Conservation (phyloP, 2,797 vertebrate genomes). For the Pseudomugil tenellus region DNA sequence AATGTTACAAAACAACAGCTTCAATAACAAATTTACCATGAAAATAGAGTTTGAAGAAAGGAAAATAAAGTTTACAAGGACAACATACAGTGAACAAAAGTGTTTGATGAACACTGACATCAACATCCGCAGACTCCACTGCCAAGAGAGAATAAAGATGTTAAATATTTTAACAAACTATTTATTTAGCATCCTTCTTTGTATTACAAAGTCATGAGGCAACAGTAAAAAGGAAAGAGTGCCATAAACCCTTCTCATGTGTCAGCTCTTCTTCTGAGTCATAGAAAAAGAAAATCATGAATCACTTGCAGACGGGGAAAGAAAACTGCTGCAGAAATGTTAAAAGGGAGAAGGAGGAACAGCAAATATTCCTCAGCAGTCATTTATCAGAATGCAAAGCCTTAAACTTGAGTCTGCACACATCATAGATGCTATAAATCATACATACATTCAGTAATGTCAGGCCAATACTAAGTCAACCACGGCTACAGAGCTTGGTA, state of each 20-base stretch:
- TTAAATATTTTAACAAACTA: background rate
- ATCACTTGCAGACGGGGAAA: constrained; percentile 15
- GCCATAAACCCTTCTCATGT: background rate
- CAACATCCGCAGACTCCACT: background rate
- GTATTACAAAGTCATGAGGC: background rate
- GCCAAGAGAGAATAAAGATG: background rate
- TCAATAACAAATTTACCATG: background rate
- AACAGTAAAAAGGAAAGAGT: background rate
- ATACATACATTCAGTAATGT: background rate
- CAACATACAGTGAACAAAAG: background rate
- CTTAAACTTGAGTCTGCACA: constrained; percentile 1
- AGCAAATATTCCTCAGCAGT: constrained; percentile 15
- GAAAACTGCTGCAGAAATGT: constrained; percentile 5
- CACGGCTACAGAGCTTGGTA: constrained; percentile 9
- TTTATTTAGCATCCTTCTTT: background rate
- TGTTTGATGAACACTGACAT: background rate
- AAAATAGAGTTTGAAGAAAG: background rate
- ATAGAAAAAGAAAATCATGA: constrained; percentile 8
- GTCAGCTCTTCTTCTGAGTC: constrained; percentile 22
- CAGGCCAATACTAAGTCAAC: constrained; percentile 18
- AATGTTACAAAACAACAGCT: background rate
- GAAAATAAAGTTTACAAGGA: background rate
- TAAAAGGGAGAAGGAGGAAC: background rate
- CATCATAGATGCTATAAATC: background rate
- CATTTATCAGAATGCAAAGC: constrained; percentile 13